Percentiles rank a stretch among this genome's conserved stretches.
Evolutionary conservation across 1,140 invertebrate species (phyloP).

Genomic region (Cydia strobilella): DNA sequence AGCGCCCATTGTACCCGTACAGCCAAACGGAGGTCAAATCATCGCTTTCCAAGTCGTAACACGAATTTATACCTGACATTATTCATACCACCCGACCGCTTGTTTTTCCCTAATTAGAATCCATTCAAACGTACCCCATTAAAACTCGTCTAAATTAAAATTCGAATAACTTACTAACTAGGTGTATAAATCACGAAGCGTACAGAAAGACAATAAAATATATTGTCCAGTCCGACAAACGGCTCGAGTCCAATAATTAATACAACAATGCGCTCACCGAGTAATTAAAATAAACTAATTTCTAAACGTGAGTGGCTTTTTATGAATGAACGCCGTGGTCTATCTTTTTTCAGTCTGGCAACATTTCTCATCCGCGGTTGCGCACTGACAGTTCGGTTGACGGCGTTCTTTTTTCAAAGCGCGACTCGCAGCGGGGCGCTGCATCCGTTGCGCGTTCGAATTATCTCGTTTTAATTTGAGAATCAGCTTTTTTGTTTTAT

Average conservation of each 20-base stretch:
- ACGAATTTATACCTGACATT: conserved; percentile 76
- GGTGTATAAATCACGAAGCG: conserved; percentile 71
- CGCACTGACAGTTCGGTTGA: conserved; percentile 71
- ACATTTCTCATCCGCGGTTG: conserved; percentile 74
- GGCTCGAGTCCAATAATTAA: conserved; percentile 64
- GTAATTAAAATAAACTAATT: conserved; percentile 80
- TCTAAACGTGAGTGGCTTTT: conserved; percentile 70
- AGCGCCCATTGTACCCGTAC: conserved; percentile 55
- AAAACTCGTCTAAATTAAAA: conserved; percentile 79
- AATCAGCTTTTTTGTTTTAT: conserved; percentile 50
- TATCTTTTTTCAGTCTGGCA: conserved; percentile 64
- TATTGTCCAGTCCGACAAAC: conserved; percentile 65
- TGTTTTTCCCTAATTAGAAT: conserved; percentile 78
- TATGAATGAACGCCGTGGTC: conserved; percentile 65
- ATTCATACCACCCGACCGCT: conserved; percentile 61
- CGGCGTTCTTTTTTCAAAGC: conserved; percentile 69
- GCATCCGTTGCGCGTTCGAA: conserved; percentile 71
- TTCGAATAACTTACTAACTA: conserved; percentile 80
- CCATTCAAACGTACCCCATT: conserved; percentile 77
- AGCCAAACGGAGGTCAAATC: conserved; percentile 50
- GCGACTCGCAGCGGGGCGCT: conserved; percentile 71
- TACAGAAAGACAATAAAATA: conserved; percentile 77
- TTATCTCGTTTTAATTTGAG: conserved; percentile 74
- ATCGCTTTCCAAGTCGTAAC: conserved; percentile 67
- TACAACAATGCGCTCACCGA: conserved; percentile 71